phyloP scores from a whole-genome alignment of 1,140 invertebrate species.

The Eubasilissa regina region DNA sequence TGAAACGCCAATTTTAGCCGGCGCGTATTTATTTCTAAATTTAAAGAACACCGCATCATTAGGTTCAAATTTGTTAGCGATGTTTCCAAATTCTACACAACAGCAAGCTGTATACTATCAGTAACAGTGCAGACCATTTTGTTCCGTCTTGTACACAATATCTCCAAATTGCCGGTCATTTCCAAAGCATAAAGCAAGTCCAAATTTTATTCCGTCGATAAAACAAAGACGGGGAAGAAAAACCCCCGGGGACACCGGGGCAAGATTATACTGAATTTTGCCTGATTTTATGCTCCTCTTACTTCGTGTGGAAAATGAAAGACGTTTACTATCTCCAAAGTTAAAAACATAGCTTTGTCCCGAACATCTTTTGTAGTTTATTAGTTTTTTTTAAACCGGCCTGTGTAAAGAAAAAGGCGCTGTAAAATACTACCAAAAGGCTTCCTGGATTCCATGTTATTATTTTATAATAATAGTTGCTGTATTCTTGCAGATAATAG shows the following conservation, averaged over 20 bases:
- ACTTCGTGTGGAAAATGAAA: slow-evolving; percentile 35
- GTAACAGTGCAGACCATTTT: too few species aligned
- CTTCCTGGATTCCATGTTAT: too few species aligned
- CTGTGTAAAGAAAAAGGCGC: neutral
- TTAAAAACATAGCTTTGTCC: slow-evolving; percentile 19
- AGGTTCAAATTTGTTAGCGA: too few species aligned
- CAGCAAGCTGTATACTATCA: too few species aligned
- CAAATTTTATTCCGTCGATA: slow-evolving; percentile 40
- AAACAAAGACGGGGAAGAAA: slow-evolving; percentile 15
- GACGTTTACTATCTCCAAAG: slow-evolving; percentile 20
- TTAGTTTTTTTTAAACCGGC: slow-evolving; percentile 15
- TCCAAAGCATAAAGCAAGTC: slow-evolving; percentile 35
- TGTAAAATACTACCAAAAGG: neutral
- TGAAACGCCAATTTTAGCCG: too few species aligned
- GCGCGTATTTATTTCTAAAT: too few species aligned
- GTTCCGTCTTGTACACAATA: slow-evolving; percentile 21
- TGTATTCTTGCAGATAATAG: too few species aligned
- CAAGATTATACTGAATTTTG: slow-evolving; percentile 8
- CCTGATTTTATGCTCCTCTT: slow-evolving; percentile 14
- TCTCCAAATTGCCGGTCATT: slow-evolving; percentile 28
- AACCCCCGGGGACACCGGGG: neutral
- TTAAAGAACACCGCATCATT: too few species aligned
- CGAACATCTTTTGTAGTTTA: slow-evolving; percentile 22
- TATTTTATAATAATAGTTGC: too few species aligned
- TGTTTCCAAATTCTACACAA: too few species aligned